Evolutionary conservation across 2,888 invertebrate genomes (phyloP), one percentile per base, ranked within the genome.

Genomic region (Halictus quadricinctus): DNA sequence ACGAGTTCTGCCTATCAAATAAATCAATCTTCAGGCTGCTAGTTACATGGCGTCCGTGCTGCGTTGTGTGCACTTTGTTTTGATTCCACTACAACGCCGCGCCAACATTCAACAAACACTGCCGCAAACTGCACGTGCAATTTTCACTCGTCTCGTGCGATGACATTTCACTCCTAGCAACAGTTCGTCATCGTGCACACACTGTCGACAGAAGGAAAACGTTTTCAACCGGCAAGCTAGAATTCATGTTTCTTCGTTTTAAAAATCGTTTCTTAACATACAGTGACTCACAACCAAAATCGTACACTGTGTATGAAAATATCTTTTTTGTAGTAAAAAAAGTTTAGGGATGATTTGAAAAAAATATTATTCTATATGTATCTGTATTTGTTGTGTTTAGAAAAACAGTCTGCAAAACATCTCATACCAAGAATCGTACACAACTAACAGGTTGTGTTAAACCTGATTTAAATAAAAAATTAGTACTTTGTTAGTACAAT

Each of bases 11-110:
- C 8, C 75, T 76, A 78, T 78, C 72, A 36, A 75, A 78, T 84
- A 84, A 80, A 84, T 85, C 83, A 80, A 83, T 83, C 80, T 74
- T 77, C 70, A n/a, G 18, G 29, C 6, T 50, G 21, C 41, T 64
- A 7, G n/a, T 6, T 5, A 29, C 41, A 58, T 48, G 48, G 15
- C 7, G 66, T 29, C 76, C 15, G 12, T 15, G n/a, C 29, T n/a
- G 58, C 12, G 12, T 66, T 46, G 46, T n/a, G 36, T 18, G 29
- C 43, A 12, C 69, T 66, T 50, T 54, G 29, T 74, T 81, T 72
- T 69, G 54, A 66, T 48, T 46, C 64, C 29, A 48, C 43, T 48
- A 25, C 2, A 48, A 48, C 58, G 64, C 4, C 25, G 75, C 46
- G 13, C 70, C 58, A 60, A 66, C n/a, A 58, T 50, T 70, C 60